Conservation (phyloP, 1,140 invertebrate genomes). For the Zaprionus lachaisei region DNA sequence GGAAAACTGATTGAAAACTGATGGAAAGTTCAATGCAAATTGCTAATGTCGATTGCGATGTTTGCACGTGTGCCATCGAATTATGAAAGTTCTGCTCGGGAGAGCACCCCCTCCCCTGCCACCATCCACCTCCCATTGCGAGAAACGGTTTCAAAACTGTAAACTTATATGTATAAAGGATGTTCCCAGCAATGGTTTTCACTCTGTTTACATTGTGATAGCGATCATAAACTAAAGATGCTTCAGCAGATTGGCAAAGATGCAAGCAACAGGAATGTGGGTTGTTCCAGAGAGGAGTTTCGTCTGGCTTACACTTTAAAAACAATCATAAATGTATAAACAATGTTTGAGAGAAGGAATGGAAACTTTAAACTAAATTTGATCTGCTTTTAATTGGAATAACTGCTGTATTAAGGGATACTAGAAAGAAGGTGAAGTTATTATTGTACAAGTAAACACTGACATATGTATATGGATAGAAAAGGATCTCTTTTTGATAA, state of each 20-base stretch:
- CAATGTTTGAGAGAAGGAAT: too few relatives aligned
- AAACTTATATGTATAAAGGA: not conserved
- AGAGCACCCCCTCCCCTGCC: too few relatives aligned
- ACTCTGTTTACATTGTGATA: not conserved
- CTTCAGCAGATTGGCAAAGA: too few relatives aligned
- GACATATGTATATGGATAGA: too few relatives aligned
- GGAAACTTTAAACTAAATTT: too few relatives aligned
- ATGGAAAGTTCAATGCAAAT: constrained; percentile 58
- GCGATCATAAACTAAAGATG: too few relatives aligned
- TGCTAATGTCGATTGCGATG: constrained; percentile 37
- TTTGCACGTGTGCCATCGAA: constrained; percentile 10
- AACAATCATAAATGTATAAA: too few relatives aligned
- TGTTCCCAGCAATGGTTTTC: constrained; percentile 20
- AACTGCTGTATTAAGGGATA: too few relatives aligned
- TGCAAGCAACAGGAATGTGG: not conserved
- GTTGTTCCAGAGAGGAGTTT: constrained; percentile 21
- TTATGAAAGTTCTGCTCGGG: not conserved
- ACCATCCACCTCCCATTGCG: not conserved
- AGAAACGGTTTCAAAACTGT: not conserved
- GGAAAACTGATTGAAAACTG: constrained; percentile 64
- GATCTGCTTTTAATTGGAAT: too few relatives aligned
- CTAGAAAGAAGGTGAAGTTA: too few relatives aligned
- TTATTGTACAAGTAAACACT: too few relatives aligned
- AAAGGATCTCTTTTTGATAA: too few relatives aligned
- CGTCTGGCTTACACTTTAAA: not conserved